These are phyloP conservation scores for Sebastes melanostomus DNA, from an alignment of 2,797 vertebrate genomes.

Conservation along the genomic window DNA sequence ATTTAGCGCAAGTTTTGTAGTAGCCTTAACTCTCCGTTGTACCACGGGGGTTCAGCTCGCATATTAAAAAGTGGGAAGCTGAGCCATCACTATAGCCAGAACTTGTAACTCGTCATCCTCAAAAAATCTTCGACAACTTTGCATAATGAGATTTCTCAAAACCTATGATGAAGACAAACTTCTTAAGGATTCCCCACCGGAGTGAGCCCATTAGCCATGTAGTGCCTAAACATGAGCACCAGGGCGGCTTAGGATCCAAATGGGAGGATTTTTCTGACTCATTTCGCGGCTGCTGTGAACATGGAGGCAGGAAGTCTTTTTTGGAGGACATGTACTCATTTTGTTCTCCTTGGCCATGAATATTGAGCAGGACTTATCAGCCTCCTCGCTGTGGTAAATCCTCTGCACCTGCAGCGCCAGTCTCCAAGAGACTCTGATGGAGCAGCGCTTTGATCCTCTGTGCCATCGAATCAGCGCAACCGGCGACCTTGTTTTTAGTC, in stretches of 20 bases:
- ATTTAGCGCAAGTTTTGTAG: background rate
- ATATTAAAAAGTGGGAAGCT: background rate
- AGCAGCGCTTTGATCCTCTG: slow-evolving; percentile 59
- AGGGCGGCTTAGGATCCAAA: slow-evolving; percentile 17
- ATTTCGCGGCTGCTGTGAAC: slow-evolving; percentile 43
- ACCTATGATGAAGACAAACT: slow-evolving; percentile 17
- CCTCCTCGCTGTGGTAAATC: slow-evolving; percentile 52
- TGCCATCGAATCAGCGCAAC: slow-evolving; percentile 19
- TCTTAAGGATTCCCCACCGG: slow-evolving; percentile 1
- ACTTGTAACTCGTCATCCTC: background rate
- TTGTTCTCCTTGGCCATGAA: slow-evolving; percentile 54
- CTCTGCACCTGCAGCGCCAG: slow-evolving; percentile 57
- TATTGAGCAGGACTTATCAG: slow-evolving; percentile 62
- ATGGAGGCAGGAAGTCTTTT: slow-evolving; percentile 35
- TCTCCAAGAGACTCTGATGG: slow-evolving; percentile 28
- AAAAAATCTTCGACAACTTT: slow-evolving; percentile 17
- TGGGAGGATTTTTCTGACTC: slow-evolving; percentile 29
- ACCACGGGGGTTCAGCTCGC: background rate
- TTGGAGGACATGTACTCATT: slow-evolving; percentile 43
- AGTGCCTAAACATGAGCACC: slow-evolving; percentile 26
- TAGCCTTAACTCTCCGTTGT: background rate
- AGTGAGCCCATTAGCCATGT: background rate
- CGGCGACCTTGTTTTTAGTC: slow-evolving; percentile 11
- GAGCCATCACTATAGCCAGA: background rate
- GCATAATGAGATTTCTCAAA: slow-evolving; percentile 27